Evolutionary conservation across 2,797 vertebrate species (phyloP), one percentile per base, ranked within the genome.

Genomic region (Vipera latastei): DNA sequence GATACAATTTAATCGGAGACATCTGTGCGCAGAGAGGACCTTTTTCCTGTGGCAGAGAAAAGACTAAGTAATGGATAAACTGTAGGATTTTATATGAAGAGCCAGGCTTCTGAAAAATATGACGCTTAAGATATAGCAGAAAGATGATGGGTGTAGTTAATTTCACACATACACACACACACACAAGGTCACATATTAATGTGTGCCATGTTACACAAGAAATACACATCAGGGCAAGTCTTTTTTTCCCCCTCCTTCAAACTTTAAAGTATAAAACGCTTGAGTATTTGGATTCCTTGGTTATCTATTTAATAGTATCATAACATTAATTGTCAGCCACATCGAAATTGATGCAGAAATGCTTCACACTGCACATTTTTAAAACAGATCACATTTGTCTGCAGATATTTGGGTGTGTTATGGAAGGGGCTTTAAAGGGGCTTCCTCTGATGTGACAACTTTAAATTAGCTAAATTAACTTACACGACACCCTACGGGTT

Each of bases 1-100:
- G 98, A 98, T 98, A 98, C 98, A 98, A 99, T 99, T 99, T 99
- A 99, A 99, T 99, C 99, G 98, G 98, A 99, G 98, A 99, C 99
- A 99, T 99, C 99, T 99, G 99, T 98, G 98, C 97, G 95, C 98
- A 98, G 98, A 98, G 98, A 98, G 98, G 98, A 98, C 98, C 98
- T 98, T 97, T 98, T 88, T 88, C 90, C 98, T 91, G 97, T 98
- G 96, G 97, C 97, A 95, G 97, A 98, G 98, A 98, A 93, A 97
- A 96, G 97, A 98, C 97, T 98, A 97, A 98, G 98, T 97, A 97
- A 97, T 97, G 98, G 98, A 98, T 98, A 98, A 99, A 98, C 98
- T 97, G 97, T 97, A 97, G 97, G 38, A 12, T 98, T 98, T 97
- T 98, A 98, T 98, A 98, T 98, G 98, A 98, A 98, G 98, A 98